phyloP scores from a whole-genome alignment of 2,113 vertebrate species.

The Clarias gariepinus region DNA sequence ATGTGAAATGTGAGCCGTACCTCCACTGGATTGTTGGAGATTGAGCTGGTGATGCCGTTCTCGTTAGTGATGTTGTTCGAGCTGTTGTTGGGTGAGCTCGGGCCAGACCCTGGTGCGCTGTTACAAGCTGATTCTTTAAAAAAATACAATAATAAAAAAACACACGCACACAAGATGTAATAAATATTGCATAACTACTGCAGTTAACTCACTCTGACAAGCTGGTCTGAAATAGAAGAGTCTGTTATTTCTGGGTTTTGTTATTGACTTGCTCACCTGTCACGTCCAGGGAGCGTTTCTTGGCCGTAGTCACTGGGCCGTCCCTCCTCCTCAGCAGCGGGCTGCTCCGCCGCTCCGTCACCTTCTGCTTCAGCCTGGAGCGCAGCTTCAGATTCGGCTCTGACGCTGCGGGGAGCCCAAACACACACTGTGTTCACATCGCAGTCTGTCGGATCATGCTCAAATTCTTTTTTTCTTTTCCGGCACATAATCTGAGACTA shows the following conservation, averaged over 20 bases:
- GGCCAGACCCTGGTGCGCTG: conserved; percentile 95
- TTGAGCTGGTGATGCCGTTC: conserved; percentile 81
- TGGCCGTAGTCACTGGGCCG: conserved; percentile 80
- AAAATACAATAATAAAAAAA: not conserved
- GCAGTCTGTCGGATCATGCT: not conserved
- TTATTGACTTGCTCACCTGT: conserved; percentile 71
- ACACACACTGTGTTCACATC: not conserved
- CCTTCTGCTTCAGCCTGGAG: conserved; percentile 97
- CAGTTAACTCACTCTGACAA: not conserved
- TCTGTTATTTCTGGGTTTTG: not conserved
- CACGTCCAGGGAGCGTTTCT: conserved; percentile 91
- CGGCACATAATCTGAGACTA: not conserved
- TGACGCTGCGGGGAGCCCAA: conserved; percentile 75
- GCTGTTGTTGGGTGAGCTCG: conserved; percentile 98
- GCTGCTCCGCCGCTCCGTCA: conserved; percentile 93
- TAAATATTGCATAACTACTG: not conserved
- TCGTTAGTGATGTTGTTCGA: conserved; percentile 91
- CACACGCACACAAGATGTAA: not conserved
- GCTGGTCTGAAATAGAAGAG: not conserved
- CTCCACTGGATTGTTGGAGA: conserved; percentile 85
- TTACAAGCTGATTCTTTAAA: conserved; percentile 88
- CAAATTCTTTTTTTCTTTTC: not conserved
- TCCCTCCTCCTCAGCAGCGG: conserved; percentile 92
- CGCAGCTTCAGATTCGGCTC: conserved; percentile 96
- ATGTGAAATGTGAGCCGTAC: conserved; percentile 65